Evolutionary conservation across 2,888 invertebrate species (phyloP).

Genomic region (Barypeithes pellucidus): DNA sequence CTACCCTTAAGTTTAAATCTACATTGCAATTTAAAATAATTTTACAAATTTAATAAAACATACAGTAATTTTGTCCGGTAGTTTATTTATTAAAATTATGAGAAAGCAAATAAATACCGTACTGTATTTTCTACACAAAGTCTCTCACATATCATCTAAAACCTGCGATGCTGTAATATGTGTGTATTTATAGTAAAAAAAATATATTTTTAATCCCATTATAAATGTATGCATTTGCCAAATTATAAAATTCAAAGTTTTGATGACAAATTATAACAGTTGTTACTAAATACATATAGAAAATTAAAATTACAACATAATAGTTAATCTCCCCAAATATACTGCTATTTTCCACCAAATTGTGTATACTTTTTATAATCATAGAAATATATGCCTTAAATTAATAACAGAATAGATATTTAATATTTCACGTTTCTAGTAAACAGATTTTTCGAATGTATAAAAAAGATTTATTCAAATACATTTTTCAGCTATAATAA

Average conservation of each 20-base stretch:
- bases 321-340: not conserved
- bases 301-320: not conserved
- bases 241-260: not conserved
- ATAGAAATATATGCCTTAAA: too few relatives aligned
- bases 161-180: not conserved
- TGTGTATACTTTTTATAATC: not conserved
- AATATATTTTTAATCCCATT: slow-evolving; percentile 1
- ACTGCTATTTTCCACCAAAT: not conserved
- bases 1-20: too few relatives aligned
- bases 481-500: too few relatives aligned
- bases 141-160: not conserved
- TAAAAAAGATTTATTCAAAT: too few relatives aligned
- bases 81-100: too few relatives aligned
- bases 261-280: slow-evolving; percentile 3
- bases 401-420: too few relatives aligned
- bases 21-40: too few relatives aligned
- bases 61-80: too few relatives aligned
- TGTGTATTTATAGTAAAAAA: not conserved
- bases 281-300: not conserved
- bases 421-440: too few relatives aligned
- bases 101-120: not conserved
- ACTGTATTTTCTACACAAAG: not conserved
- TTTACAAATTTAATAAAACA: too few relatives aligned
- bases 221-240: slow-evolving; percentile 16
- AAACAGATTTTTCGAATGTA: too few relatives aligned